These are phyloP conservation scores for Gymnopithys bicolor DNA, from an alignment of 2,797 vertebrate species.

Conservation along the genomic window DNA sequence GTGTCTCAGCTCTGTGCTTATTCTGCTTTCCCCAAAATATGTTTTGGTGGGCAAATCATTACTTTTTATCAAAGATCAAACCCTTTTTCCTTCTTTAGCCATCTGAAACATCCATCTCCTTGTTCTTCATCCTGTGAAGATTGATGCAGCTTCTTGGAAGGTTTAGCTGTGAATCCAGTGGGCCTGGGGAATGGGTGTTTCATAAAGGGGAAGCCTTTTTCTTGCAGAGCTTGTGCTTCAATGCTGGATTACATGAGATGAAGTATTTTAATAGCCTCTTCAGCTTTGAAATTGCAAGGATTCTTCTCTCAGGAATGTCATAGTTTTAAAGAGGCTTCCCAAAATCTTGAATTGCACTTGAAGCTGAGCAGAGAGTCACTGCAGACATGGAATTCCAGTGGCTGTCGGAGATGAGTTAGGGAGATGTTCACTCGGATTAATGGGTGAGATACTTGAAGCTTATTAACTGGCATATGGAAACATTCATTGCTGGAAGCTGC, in stretches of 20 bases:
- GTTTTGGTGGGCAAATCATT: neutral
- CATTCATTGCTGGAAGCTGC: neutral
- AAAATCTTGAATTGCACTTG: neutral
- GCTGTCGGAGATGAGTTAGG: neutral
- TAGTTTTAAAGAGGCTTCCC: neutral
- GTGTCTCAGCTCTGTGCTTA: neutral
- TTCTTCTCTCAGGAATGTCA: neutral
- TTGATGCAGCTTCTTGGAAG: neutral
- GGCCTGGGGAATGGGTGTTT: neutral
- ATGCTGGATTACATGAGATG: neutral
- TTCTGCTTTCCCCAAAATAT: neutral
- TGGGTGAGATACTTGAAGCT: conserved; percentile 34
- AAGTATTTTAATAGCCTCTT: neutral
- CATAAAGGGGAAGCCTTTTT: neutral
- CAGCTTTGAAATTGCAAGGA: neutral
- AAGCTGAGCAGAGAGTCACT: neutral
- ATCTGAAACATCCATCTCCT: neutral
- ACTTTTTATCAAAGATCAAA: neutral
- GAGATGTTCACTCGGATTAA: conserved; percentile 30
- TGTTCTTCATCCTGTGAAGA: neutral
- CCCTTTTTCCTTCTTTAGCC: neutral
- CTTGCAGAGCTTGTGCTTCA: neutral
- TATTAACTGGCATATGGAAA: conserved; percentile 58
- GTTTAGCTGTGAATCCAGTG: neutral
- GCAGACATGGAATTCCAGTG: neutral